These are phyloP conservation scores for Reticulitermes speratus DNA, from an alignment of 1,140 invertebrate species.

Conservation along the genomic window DNA sequence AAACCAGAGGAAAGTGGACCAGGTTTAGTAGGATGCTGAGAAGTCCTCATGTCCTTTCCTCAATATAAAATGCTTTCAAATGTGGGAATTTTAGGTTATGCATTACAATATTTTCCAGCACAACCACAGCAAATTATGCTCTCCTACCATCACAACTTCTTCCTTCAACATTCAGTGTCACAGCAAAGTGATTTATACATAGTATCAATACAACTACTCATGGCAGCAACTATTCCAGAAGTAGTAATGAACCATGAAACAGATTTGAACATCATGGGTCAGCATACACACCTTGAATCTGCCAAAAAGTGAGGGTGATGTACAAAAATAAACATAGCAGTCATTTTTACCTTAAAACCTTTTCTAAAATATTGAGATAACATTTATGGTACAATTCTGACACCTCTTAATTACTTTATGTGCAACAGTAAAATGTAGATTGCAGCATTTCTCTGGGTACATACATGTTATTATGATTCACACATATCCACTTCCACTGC, in stretches of 20 bases:
- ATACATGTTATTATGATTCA: neutral
- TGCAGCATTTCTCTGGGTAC: neutral
- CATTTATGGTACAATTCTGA: conserved; percentile 15
- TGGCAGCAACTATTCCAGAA: neutral
- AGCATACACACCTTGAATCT: neutral
- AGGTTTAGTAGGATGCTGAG: neutral
- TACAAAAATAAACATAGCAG: conserved; percentile 14
- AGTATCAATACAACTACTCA: neutral
- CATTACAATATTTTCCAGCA: neutral
- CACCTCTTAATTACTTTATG: conserved; percentile 4
- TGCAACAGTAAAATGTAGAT: conserved; percentile 7
- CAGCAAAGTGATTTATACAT: neutral
- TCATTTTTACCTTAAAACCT: neutral
- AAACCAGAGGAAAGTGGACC: neutral
- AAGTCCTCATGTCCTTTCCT: neutral
- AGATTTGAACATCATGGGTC: neutral
- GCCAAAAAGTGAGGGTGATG: conserved; percentile 12
- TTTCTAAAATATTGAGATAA: neutral
- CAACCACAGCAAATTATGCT: neutral
- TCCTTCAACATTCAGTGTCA: neutral
- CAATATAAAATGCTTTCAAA: neutral
- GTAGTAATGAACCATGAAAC: neutral
- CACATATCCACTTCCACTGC: conserved; percentile 3
- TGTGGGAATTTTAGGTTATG: neutral
- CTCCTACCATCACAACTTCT: neutral